phyloP scores from a whole-genome alignment of 2,113 vertebrate genomes.

The Psittacula cyanocephala region DNA sequence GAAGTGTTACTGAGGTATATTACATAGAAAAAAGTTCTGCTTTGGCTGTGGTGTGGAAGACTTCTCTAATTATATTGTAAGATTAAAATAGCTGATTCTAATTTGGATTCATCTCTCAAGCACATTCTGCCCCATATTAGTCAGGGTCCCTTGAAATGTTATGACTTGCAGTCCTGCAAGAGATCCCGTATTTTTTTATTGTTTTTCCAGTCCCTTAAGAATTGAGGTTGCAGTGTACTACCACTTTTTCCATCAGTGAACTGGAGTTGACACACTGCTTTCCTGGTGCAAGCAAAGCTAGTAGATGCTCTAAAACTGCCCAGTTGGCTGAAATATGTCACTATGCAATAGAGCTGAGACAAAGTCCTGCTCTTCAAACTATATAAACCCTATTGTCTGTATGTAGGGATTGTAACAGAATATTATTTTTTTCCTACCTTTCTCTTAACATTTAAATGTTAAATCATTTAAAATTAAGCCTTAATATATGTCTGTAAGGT shows the following conservation, averaged over 20 bases:
- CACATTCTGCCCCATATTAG: not conserved
- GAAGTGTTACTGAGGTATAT: not conserved
- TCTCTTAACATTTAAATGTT: not conserved
- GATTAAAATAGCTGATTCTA: not conserved
- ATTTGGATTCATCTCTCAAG: not conserved
- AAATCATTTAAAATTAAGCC: not conserved
- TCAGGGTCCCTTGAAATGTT: not conserved
- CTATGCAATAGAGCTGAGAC: not conserved
- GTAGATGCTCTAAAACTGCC: not conserved
- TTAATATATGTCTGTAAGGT: not conserved
- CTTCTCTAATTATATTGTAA: not conserved
- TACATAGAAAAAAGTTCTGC: not conserved
- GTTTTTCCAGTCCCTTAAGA: not conserved
- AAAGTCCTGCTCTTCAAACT: not conserved
- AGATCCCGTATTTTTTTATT: not conserved
- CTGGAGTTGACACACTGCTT: not conserved
- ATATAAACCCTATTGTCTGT: not conserved
- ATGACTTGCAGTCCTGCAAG: not conserved
- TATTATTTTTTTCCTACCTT: not conserved
- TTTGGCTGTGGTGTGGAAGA: not conserved
- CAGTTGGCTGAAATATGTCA: not conserved
- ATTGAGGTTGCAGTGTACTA: not conserved
- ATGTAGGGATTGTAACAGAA: not conserved
- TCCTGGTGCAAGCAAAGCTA: not conserved
- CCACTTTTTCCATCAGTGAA: not conserved